Percentiles rank a stretch among this genome's conserved stretches.
Conservation (phyloP, 2,797 vertebrate genomes). For the Chiroxiphia lanceolata region DNA sequence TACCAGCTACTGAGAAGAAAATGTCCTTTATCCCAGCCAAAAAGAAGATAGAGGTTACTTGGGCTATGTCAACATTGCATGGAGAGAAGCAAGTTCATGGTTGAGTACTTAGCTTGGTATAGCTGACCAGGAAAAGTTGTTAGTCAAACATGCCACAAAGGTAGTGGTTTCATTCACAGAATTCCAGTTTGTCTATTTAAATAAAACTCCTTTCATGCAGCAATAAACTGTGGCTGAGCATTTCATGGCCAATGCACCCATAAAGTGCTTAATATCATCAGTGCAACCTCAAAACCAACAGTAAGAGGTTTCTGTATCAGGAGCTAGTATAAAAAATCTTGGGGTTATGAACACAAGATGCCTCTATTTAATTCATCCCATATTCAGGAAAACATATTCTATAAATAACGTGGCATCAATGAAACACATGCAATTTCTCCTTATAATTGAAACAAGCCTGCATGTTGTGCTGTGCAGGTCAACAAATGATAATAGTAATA, state of each 20-base stretch:
- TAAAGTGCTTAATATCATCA: background rate
- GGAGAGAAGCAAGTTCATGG: background rate
- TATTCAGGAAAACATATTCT: background rate
- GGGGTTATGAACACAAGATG: background rate
- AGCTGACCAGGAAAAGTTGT: background rate
- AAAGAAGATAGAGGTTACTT: background rate
- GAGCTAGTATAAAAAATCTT: background rate
- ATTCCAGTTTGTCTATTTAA: background rate
- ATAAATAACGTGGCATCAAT: background rate
- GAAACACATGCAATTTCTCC: background rate
- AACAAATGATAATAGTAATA: background rate
- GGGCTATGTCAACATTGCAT: background rate
- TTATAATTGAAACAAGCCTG: slow-evolving; percentile 2
- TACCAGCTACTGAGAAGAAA: background rate
- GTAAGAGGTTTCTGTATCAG: background rate
- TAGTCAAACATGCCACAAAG: background rate
- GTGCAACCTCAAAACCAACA: background rate
- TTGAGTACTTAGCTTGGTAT: background rate
- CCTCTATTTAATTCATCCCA: background rate
- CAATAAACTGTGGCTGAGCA: background rate
- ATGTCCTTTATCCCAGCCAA: background rate
- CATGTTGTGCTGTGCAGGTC: background rate
- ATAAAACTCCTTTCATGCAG: background rate
- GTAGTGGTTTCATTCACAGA: background rate
- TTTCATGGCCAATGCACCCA: background rate